Conservation (phyloP, 2,113 vertebrate species). For the Oreochromis spilurus region DNA sequence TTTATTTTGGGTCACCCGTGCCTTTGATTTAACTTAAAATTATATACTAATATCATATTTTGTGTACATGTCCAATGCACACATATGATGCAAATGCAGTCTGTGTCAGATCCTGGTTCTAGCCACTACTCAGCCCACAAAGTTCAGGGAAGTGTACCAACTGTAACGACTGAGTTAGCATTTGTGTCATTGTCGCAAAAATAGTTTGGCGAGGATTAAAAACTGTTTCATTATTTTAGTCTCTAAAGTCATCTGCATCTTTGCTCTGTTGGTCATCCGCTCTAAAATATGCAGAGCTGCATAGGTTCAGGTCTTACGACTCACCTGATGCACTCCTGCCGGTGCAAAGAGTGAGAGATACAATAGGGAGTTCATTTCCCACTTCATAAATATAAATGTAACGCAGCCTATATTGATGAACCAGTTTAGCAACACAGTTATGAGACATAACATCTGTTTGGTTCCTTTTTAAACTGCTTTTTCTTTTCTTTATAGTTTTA, state of each 20-base stretch:
- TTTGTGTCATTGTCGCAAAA: not conserved
- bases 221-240: not conserved
- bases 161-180: not conserved
- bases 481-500: not conserved
- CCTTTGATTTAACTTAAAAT: not conserved
- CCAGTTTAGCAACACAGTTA: not conserved
- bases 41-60: not conserved
- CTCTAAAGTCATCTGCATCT: not conserved
- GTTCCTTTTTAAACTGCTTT: not conserved
- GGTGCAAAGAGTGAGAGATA: not conserved
- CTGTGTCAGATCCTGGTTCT: not conserved
- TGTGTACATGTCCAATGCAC: not conserved
- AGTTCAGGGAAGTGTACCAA: not conserved
- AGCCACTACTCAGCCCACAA: not conserved
- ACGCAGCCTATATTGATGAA: not conserved
- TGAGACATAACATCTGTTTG: not conserved
- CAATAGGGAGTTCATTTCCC: not conserved
- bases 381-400: not conserved
- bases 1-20: not conserved
- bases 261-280: not conserved
- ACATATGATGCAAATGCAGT: not conserved
- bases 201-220: not conserved
- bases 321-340: not conserved
- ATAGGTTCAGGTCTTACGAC: not conserved
- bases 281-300: not conserved